phyloP scores from a whole-genome alignment of 2,888 invertebrate species.

The Sphaerophoria rueppellii region DNA sequence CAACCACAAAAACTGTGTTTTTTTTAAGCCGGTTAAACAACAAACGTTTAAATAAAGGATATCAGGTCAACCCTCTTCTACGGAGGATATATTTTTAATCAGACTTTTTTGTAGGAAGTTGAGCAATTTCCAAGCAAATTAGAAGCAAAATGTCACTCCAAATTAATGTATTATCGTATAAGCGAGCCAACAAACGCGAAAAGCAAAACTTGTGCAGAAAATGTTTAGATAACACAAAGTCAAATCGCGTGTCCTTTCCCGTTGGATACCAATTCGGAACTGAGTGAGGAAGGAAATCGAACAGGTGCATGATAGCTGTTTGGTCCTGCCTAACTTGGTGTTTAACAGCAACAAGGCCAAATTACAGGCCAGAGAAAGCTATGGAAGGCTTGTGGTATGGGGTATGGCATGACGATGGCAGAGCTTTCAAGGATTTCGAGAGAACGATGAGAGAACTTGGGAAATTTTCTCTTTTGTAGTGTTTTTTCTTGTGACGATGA shows the following conservation, averaged over 20 bases:
- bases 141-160: slow-evolving; percentile 12
- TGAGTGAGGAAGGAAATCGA: slow-evolving; percentile 63
- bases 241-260: slow-evolving; percentile 47
- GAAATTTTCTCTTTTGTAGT: slow-evolving; percentile 14
- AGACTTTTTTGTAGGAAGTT: slow-evolving; percentile 23
- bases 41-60: slow-evolving; percentile 5
- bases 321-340: background rate
- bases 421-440: slow-evolving; percentile 30
- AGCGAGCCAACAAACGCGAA: slow-evolving; percentile 21
- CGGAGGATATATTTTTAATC: slow-evolving; percentile 23
- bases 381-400: no score
- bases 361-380: background rate
- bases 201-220: slow-evolving; percentile 19
- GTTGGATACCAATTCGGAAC: slow-evolving; percentile 61
- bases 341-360: background rate
- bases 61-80: slow-evolving; percentile 1
- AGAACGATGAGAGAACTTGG: background rate
- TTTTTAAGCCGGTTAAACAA: background rate
- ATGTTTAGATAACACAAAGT: slow-evolving; percentile 1
- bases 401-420: background rate
- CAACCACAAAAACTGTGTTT: background rate
- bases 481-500: background rate
- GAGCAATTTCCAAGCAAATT: slow-evolving; percentile 17
- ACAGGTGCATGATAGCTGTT: slow-evolving; percentile 62
- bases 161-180: slow-evolving; percentile 4